Evolutionary conservation across 2,113 vertebrate species (phyloP), one percentile per base, ranked within the genome.

Genomic region (Dissostichus mawsoni): DNA sequence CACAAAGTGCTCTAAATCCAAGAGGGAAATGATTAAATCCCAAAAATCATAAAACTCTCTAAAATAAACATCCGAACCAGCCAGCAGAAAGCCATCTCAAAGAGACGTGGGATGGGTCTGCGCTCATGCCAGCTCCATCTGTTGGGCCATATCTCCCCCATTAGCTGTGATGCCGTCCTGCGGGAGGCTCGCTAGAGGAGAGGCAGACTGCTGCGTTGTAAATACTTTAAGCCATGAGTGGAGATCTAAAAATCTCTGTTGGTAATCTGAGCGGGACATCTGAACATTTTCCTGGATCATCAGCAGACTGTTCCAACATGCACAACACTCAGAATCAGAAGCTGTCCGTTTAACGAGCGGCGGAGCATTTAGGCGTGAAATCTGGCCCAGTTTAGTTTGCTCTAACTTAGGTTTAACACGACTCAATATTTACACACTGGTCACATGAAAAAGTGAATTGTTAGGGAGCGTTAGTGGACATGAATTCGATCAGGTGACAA

Each of bases 211-310:
- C 61, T 50, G 76, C 36, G 18, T 25, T 84, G 79, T 87, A 87
- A 89, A 92, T 89, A 92, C 88, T 82, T 84, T 76, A 87, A 87
- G 70, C 84, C 76, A 52, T 41, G 76, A 68, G 83, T 74, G 76
- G 63, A 78, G 80, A 82, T 87, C 51, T 78, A 67, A 80, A 82
- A 82, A 62, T 41, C 76, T 83, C 80, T 68, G 4, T 36, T 65
- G 82, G 80, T 80, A 81, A 76, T 82, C 73, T 67, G 72, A 72
- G 58, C 52, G 51, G 65, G 66, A 76, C 82, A 78, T 65, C 48
- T 74, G 75, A 84, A 69, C 55, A 44, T 55, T 55, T 86, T 81
- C 55, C 70, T 82, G 83, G 59, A 70, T 77, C 41, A 3, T 63
- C 81, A 64, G 72, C 61, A 69, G 41, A 67, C 61, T 61, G 73